A percentile compares a stretch with the other conserved stretches of the same genome.
These are phyloP conservation scores for Stegodyphus dumicola DNA, from an alignment of 1,140 invertebrate species.

Conservation along the genomic window DNA sequence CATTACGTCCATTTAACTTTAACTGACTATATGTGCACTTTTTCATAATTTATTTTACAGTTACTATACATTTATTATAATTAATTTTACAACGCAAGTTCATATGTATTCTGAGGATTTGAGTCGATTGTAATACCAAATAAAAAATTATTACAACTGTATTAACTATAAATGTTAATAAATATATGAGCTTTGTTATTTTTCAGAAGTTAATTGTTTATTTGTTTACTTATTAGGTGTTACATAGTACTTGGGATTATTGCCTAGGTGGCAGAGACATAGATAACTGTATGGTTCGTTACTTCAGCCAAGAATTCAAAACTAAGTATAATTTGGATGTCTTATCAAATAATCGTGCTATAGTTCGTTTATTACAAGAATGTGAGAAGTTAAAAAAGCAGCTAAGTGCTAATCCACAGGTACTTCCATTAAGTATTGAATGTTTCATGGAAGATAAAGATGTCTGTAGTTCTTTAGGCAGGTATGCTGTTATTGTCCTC, in stretches of 20 bases:
- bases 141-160: too few relatives aligned
- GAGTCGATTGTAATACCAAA: too few relatives aligned
- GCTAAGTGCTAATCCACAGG: conserved; percentile 93
- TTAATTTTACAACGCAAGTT: too few relatives aligned
- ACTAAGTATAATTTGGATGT: conserved; percentile 83
- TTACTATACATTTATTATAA: too few relatives aligned
- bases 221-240: conserved; percentile 73
- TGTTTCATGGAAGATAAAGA: conserved; percentile 99
- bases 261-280: conserved; percentile 93
- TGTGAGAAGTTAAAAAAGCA: conserved; percentile 98
- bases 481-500: conserved; percentile 66
- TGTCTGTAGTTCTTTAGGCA: conserved; percentile 79
- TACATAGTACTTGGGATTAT: conserved; percentile 84
- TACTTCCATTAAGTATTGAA: conserved; percentile 95
- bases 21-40: too few relatives aligned
- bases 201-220: too few relatives aligned
- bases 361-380: conserved; percentile 86
- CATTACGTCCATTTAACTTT: too few relatives aligned
- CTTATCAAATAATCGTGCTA: conserved; percentile 89
- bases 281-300: conserved; percentile 84
- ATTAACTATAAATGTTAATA: too few relatives aligned
- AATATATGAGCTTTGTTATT: too few relatives aligned
- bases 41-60: too few relatives aligned
- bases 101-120: too few relatives aligned
- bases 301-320: conserved; percentile 76